phyloP scores from a whole-genome alignment of 53 echinoderm and acorn worm species.

The Astropecten irregularis region DNA sequence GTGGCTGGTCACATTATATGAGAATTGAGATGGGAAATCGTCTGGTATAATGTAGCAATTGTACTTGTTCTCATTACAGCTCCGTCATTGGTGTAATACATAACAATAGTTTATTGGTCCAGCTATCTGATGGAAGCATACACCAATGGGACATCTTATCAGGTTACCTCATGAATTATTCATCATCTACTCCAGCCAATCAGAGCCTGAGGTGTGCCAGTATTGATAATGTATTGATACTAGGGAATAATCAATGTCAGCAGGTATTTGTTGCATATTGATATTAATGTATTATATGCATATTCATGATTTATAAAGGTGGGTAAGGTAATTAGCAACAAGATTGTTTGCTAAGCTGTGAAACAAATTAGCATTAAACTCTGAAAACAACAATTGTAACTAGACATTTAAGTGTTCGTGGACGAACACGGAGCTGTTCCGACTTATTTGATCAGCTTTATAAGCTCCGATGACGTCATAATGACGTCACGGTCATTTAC shows the following conservation, averaged over 20 bases:
- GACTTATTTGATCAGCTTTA: too few species aligned
- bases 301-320: too few species aligned
- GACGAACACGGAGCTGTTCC: too few species aligned
- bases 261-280: constrained; percentile 17
- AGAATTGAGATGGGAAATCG: neutral
- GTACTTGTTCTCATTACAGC: neutral
- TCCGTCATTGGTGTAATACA: neutral
- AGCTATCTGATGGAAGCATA: constrained; percentile 36
- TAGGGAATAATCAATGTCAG: constrained; percentile 18
- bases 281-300: neutral
- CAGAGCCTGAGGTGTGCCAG: constrained; percentile 26
- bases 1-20: neutral
- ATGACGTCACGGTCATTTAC: too few species aligned
- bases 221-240: constrained; percentile 1
- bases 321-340: too few species aligned
- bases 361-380: too few species aligned
- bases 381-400: too few species aligned
- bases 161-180: constrained; percentile 53
- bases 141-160: constrained; percentile 46
- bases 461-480: too few species aligned
- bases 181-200: constrained; percentile 14
- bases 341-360: too few species aligned
- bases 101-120: constrained; percentile 6
- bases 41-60: neutral
- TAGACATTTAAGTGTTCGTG: too few species aligned